Base-by-base conservation (phyloP, 2,113 vertebrate species). In the Prunella himalayana region DNA sequence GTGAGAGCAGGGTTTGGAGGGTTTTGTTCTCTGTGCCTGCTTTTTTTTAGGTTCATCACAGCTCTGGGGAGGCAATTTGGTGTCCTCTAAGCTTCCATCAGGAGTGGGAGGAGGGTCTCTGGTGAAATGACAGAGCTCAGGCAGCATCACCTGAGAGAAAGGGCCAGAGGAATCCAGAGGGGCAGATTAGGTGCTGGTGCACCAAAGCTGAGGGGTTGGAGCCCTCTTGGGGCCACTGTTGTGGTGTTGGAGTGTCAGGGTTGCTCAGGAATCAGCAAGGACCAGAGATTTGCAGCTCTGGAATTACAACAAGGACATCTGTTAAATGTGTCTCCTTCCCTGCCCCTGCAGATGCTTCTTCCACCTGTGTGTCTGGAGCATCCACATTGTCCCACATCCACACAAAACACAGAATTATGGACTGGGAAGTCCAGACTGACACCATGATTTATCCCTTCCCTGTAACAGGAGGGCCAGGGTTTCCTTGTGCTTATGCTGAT, bases 171-270 rank as follows among this genome's bases (percentile, higher is more conserved):
- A n/a, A 24, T 22, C 10, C 0, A 72, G 18, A 12, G 28, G 11
- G 79, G 27, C 51, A 2, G 3, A 6, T 49, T 0, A 22, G 64
- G 27, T 73, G 59, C 72, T 64, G 57, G 7, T 51, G 69, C 54
- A 49, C 28, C 1, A 13, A 10, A 49, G 20, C 53, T 50, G 53
- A 0, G 0, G 68, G 50, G n/a, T 4, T 37, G 77, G 76, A 84
- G 42, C 45, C 53, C 69, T 89, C 51, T 33, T 45, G 72, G 72
- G 81, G 93, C 56, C 35, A 15, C 70, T 79, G 44, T 8, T 85
- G 78, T 11, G 9, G 18, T 53, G 57, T 39, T 22, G 71, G 30
- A 49, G 63, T 7, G 56, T 66, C 86, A 45, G 86, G 47, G 42
- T 8, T 61, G 31, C 54, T 89, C 90, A 77, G 81, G 18, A 78